Conservation (phyloP, 2,888 invertebrate genomes). For the Ennomos fuscantarius region DNA sequence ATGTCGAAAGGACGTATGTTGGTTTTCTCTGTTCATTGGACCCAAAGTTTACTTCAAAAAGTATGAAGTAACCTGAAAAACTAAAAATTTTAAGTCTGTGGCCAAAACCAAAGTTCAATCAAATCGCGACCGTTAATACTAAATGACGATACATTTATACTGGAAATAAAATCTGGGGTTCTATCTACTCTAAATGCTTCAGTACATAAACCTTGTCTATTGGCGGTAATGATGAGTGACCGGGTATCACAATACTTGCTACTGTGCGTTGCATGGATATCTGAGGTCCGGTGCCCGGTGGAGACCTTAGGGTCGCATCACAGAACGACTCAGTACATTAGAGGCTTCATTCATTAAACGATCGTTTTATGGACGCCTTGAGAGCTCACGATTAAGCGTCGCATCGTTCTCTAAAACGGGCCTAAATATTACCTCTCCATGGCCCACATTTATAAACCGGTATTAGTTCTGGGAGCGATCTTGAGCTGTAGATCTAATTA, state of each 20-base stretch:
- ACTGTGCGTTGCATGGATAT: constrained; percentile 3
- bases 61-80: too few relatives aligned
- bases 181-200: constrained; percentile 6
- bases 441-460: too few relatives aligned
- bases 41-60: constrained; percentile 14
- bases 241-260: constrained; percentile 13
- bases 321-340: too few relatives aligned
- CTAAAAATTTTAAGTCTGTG: too few relatives aligned
- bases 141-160: not conserved
- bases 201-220: not conserved
- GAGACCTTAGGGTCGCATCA: too few relatives aligned
- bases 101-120: not conserved
- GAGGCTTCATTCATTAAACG: too few relatives aligned
- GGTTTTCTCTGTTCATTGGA: constrained; percentile 20
- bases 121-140: not conserved
- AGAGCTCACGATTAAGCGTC: too few relatives aligned
- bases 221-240: constrained; percentile 6
- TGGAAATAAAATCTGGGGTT: not conserved
- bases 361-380: too few relatives aligned
- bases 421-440: too few relatives aligned
- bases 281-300: not conserved
- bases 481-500: too few relatives aligned
- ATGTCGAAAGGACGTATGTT: constrained; percentile 16
- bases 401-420: too few relatives aligned
- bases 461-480: too few relatives aligned